Evolutionary conservation across 2,888 invertebrate species (phyloP).

Genomic region (Oxyteleia sp.): DNA sequence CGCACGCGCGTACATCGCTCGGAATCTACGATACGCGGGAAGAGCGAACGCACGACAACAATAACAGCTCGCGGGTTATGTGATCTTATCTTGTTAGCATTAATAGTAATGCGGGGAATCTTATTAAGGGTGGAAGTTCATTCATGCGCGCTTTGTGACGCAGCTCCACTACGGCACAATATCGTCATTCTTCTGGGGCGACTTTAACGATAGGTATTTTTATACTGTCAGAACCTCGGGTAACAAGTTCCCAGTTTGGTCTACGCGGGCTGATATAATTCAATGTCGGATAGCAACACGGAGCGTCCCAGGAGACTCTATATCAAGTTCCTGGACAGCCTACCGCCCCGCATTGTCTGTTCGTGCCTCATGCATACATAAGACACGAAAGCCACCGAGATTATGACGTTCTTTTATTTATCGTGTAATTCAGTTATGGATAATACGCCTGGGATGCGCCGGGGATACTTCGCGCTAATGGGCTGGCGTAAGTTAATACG

Average conservation of each 20-base stretch:
- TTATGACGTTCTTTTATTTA: conserved; percentile 84
- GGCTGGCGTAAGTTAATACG: conserved; percentile 66
- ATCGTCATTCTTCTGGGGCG: conserved; percentile 42
- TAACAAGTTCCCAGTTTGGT: conserved; percentile 82
- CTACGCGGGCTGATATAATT: conserved; percentile 81
- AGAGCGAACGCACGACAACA: too few species aligned
- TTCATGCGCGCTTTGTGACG: conserved; percentile 40
- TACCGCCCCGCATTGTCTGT: conserved; percentile 61
- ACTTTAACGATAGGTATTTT: conserved; percentile 80
- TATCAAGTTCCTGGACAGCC: conserved; percentile 83
- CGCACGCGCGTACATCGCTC: too few species aligned
- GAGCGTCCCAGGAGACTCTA: conserved; percentile 82
- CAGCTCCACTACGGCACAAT: conserved; percentile 33
- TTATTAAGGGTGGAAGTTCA: conserved; percentile 41
- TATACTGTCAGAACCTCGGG: conserved; percentile 81
- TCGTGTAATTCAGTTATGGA: conserved; percentile 81
- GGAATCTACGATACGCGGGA: too few species aligned
- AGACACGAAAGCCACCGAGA: conserved; percentile 79
- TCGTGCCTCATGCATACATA: conserved; percentile 78
- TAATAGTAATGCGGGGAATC: conserved; percentile 38
- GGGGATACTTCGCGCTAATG: conserved; percentile 68
- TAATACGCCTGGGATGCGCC: conserved; percentile 79
- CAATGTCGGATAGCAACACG: conserved; percentile 81
- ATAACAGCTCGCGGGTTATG: too few species aligned
- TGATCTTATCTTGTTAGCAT: conserved; percentile 49